Evolutionary conservation across 2,888 invertebrate genomes (phyloP), one percentile per base, ranked within the genome.

Genomic region (Cheilosia grossa): DNA sequence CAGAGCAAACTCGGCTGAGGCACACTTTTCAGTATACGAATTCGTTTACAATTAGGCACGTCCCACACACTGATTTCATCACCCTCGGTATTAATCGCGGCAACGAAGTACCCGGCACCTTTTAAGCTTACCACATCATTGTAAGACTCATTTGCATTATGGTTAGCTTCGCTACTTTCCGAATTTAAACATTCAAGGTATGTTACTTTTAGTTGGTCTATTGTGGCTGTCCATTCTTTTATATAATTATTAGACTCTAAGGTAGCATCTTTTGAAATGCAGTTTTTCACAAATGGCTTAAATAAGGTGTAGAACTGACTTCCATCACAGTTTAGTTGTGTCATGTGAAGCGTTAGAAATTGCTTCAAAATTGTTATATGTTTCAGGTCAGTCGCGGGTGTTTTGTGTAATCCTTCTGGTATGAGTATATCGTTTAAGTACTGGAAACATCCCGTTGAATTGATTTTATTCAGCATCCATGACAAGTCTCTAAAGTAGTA

Each of bases 51-150:
- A 91, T 92, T 93, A 87, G 93, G 92, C 17, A 96, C 94, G 92
- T 97, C 95, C 96, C 97, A 97, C 9, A 97, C 96, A 88, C 94
- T 94, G 49, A 97, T 95, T 91, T 96, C 96, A 88, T 96, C 96
- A 10, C 94, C 92, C 69, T 94, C 94, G 0, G 96, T 96, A 3
- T 95, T 95, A 27, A 97, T 93, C 0, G 96, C 96, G 13, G 96
- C 95, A 37, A 96, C 94, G 90, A 95, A 96, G 89, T 95, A 94
- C 54, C 95, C 95, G 64, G 95, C 94, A 54, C 90, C 91, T 88
- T 92, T 89, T 27, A 91, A 88, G 88, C 92, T 92, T 42, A 91
- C 89, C 10, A 92, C 88, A 17, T 89, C 89, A 88, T 92, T 91
- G 75, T 93, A 90, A 0, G 74, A 27, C n/a, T 47, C 69, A 10